These are phyloP conservation scores for Cephus pulcher DNA, from an alignment of 2,888 invertebrate species.

Conservation along the genomic window DNA sequence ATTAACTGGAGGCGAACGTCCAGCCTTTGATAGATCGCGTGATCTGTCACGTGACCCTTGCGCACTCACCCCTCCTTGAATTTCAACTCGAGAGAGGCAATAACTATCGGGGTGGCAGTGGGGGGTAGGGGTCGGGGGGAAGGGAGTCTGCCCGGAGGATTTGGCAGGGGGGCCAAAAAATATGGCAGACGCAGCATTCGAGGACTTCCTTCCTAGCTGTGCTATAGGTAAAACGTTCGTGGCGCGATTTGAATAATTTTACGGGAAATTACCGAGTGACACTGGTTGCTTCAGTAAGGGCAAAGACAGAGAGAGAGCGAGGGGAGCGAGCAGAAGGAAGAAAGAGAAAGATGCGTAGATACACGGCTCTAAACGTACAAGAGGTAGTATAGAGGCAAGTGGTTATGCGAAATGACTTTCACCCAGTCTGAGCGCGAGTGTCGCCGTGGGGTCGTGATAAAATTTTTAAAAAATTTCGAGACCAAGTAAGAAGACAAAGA, in stretches of 20 bases:
- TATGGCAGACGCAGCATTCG: background rate
- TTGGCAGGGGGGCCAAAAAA: background rate
- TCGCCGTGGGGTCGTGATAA: background rate
- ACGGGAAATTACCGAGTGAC: conserved; percentile 51
- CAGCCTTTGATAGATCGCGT: conserved; percentile 33
- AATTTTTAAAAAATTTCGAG: background rate
- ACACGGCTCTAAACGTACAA: background rate
- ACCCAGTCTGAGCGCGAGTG: background rate
- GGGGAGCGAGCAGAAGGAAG: conserved; percentile 7
- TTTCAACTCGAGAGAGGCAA: conserved; percentile 1
- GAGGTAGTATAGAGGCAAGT: background rate
- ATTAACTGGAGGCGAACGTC: conserved; percentile 21
- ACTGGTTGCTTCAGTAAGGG: conserved; percentile 42
- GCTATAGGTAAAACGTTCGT: background rate
- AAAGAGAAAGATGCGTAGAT: background rate
- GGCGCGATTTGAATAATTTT: conserved; percentile 46
- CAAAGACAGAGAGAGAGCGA: conserved; percentile 8
- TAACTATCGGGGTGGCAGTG: background rate
- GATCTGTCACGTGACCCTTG: conserved; percentile 31
- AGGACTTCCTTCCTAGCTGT: no score
- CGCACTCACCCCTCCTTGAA: background rate
- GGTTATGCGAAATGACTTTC: background rate
- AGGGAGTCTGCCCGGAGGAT: no score
- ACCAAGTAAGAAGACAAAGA: conserved; percentile 5
- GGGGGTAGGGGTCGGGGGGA: accelerated